Conservation (phyloP, 2,888 invertebrate genomes). For the Diabrotica balteata region DNA sequence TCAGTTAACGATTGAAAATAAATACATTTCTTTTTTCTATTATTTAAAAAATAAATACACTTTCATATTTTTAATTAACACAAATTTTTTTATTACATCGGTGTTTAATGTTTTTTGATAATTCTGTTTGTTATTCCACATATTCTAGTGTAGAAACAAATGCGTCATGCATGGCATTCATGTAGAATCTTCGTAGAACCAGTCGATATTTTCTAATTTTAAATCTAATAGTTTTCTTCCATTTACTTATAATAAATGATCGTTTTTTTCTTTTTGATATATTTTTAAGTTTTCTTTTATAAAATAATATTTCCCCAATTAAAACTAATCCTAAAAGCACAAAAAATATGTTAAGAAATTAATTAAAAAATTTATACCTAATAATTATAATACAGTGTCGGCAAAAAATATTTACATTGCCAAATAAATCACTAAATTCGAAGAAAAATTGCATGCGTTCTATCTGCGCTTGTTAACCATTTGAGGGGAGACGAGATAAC, state of each 20-base stretch:
- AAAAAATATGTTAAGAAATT: neutral
- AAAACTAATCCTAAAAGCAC: constrained; percentile 24
- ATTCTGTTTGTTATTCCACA: constrained; percentile 41
- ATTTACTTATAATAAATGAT: constrained; percentile 25
- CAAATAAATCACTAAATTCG: no score
- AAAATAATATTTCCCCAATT: constrained; percentile 33
- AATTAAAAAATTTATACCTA: neutral
- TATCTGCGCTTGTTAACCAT: no score
- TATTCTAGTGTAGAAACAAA: constrained; percentile 51
- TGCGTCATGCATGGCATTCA: constrained; percentile 50
- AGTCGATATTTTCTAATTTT: constrained; percentile 30
- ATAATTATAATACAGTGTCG: neutral
- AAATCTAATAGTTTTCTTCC: constrained; percentile 26
- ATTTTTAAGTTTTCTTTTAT: constrained; percentile 39
- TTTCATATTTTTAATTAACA: no score
- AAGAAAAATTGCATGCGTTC: neutral
- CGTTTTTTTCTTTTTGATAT: constrained; percentile 29
- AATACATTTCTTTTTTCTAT: no score
- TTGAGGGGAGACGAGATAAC: no score
- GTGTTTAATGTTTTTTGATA: no score
- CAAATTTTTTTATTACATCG: no score
- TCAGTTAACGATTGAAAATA: no score
- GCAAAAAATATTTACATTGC: no score
- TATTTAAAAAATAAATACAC: no score
- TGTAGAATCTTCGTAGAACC: constrained; percentile 38